Evolutionary conservation across 2,797 vertebrate genomes (phyloP).

Genomic region (Notamacropus eugenii): DNA sequence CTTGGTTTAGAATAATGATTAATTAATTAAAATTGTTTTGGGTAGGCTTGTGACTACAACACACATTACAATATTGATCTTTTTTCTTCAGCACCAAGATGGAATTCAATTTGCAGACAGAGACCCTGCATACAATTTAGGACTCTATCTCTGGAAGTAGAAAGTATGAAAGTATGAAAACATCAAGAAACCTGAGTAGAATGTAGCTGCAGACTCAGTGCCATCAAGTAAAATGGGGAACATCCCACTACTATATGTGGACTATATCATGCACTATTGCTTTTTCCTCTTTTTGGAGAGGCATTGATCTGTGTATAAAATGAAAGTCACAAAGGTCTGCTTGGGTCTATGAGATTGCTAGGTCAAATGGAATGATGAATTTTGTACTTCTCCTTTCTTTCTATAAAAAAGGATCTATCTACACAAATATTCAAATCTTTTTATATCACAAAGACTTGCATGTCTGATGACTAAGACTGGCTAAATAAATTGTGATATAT

Average conservation of each 20-base stretch:
- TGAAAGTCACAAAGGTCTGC: not conserved
- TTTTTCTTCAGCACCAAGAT: not conserved
- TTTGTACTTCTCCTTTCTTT: not conserved
- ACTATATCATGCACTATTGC: not conserved
- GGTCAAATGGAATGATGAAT: not conserved
- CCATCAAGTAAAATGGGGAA: not conserved
- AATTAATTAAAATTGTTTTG: not conserved
- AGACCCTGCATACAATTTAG: not conserved
- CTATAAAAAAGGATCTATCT: not conserved
- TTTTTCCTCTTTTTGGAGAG: not conserved
- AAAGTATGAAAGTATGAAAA: not conserved
- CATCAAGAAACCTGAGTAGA: not conserved
- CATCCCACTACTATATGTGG: not conserved
- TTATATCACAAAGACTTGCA: not conserved
- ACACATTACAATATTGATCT: not conserved
- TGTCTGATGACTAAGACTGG: not conserved
- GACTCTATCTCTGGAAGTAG: not conserved
- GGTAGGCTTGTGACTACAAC: not conserved
- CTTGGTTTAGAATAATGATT: not conserved
- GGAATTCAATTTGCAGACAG: not conserved
- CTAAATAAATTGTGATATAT: not conserved
- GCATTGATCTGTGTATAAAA: not conserved
- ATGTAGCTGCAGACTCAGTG: not conserved
- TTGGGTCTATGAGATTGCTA: not conserved
- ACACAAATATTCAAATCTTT: not conserved